These are phyloP conservation scores for Pedionomus torquatus DNA, from an alignment of 2,113 vertebrate genomes.

Conservation along the genomic window DNA sequence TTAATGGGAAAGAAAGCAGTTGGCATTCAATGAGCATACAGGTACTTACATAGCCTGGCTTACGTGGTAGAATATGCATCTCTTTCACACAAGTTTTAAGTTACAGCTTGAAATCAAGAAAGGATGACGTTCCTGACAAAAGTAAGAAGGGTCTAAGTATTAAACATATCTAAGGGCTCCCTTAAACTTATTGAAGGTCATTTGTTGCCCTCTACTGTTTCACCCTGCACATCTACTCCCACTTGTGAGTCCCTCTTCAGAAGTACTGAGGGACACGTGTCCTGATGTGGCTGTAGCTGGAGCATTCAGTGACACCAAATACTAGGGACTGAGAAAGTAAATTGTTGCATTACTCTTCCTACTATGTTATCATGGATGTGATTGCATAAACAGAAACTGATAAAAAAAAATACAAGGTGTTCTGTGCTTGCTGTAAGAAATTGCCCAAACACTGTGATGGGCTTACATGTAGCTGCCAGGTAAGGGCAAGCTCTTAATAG, in stretches of 20 bases:
- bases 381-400: not conserved
- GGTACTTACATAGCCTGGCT: fast-evolving
- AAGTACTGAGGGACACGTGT: fast-evolving
- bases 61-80: fast-evolving
- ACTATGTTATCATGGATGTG: fast-evolving
- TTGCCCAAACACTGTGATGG: no score
- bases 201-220: slow-evolving; percentile 74
- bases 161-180: fast-evolving
- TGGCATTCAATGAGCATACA: fast-evolving
- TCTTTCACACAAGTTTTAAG: not conserved
- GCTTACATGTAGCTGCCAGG: fast-evolving
- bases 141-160: fast-evolving
- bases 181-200: not conserved
- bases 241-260: fast-evolving
- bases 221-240: not conserved
- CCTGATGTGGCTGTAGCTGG: fast-evolving
- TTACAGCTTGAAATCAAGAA: not conserved
- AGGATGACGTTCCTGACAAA: not conserved
- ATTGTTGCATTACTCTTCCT: not conserved
- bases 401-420: not conserved
- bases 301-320: not conserved
- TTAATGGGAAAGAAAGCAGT: not conserved
- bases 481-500: not conserved
- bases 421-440: not conserved
- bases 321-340: fast-evolving